phyloP scores from a whole-genome alignment of 1,140 invertebrate species.

The Hestina assimilis region DNA sequence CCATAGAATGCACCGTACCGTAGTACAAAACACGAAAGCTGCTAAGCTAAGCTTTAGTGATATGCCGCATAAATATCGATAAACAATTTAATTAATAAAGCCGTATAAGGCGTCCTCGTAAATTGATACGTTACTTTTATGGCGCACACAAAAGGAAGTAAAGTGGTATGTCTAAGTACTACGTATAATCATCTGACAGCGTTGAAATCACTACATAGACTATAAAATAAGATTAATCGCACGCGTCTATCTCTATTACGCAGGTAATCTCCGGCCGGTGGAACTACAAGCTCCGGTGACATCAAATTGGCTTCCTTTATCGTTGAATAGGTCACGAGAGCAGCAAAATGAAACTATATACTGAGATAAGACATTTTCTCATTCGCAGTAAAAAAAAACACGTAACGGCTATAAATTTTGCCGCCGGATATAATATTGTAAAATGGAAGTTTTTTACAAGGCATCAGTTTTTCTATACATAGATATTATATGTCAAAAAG shows the following conservation, averaged over 20 bases:
- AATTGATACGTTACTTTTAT: not conserved
- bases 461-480: too few relatives aligned
- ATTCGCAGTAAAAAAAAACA: too few relatives aligned
- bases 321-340: not conserved
- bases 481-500: too few relatives aligned
- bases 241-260: slow-evolving; percentile 17
- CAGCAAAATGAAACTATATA: too few relatives aligned
- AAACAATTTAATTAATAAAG: not conserved
- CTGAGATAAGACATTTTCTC: too few relatives aligned
- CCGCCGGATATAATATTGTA: too few relatives aligned
- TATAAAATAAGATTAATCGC: slow-evolving; percentile 28
- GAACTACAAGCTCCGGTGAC: not conserved
- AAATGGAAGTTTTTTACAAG: too few relatives aligned
- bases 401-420: too few relatives aligned
- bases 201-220: not conserved
- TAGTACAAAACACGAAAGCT: too few relatives aligned
- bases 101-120: slow-evolving; percentile 3
- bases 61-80: not conserved
- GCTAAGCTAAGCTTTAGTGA: too few relatives aligned
- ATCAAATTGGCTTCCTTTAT: slow-evolving; percentile 21
- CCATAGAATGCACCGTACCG: too few relatives aligned
- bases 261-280: slow-evolving; percentile 13
- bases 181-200: not conserved
- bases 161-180: not conserved
- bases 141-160: not conserved